Percentiles rank a stretch among this genome's conserved stretches.
phyloP scores from a whole-genome alignment of 2,888 invertebrate genomes.

The Meteorus cinctellus region DNA sequence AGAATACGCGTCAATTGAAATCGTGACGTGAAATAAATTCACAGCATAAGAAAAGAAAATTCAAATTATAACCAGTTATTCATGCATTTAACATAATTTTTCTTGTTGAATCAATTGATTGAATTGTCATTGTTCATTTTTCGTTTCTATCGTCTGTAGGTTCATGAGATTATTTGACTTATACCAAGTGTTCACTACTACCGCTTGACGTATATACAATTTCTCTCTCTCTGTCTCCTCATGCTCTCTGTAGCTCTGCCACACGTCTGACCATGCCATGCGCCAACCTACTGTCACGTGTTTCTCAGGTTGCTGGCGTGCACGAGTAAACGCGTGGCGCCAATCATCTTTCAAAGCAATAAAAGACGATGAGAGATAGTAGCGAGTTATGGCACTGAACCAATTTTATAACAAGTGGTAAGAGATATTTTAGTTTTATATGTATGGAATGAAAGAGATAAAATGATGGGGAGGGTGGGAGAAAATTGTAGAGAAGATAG shows the following conservation, averaged over 20 bases:
- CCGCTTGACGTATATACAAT: not conserved
- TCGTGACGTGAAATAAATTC: constrained; percentile 13
- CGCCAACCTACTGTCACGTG: constrained; percentile 48
- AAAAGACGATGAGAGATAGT: not conserved
- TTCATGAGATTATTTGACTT: not conserved
- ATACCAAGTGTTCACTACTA: not conserved
- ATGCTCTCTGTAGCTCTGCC: not conserved
- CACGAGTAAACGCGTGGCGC: constrained; percentile 1
- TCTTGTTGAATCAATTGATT: too few species aligned
- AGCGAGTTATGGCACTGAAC: constrained; percentile 29
- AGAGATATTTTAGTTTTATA: constrained; percentile 5
- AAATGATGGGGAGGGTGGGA: not conserved
- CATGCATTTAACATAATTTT: too few species aligned
- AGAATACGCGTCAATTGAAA: constrained; percentile 11
- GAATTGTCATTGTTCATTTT: not conserved
- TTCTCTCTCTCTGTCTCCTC: not conserved
- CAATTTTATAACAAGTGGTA: constrained; percentile 46
- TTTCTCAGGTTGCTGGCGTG: constrained; percentile 14
- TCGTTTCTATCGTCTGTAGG: not conserved
- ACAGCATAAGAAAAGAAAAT: not conserved
- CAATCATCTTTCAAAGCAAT: not conserved
- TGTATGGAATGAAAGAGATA: not conserved
- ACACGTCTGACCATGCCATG: constrained; percentile 41
- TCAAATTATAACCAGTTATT: too few species aligned
- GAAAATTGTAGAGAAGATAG: constrained; percentile 10